Evolutionary conservation across 2,797 vertebrate species (phyloP).

Genomic region (Catamblyrhynchus diadema): DNA sequence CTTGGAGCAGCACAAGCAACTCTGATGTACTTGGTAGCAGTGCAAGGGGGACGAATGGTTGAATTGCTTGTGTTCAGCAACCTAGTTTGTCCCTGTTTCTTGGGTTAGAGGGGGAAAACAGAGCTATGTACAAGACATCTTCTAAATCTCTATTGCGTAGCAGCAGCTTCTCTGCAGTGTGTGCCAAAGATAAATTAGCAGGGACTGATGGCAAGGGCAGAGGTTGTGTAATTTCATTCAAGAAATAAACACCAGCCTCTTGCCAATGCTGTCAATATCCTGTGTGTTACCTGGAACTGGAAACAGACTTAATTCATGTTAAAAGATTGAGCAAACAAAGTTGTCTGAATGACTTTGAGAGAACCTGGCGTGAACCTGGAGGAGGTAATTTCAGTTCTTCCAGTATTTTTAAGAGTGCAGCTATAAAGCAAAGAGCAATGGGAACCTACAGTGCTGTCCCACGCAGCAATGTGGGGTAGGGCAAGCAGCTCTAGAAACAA

Average conservation of each 20-base stretch:
- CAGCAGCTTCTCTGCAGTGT: background rate
- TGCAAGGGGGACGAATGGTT: background rate
- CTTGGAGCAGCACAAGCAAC: background rate
- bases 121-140: background rate
- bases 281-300: background rate
- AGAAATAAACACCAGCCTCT: slow-evolving; percentile 17
- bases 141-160: background rate
- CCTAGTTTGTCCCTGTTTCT: background rate
- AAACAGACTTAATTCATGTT: background rate
- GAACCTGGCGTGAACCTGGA: background rate
- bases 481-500: background rate
- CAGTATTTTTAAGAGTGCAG: background rate
- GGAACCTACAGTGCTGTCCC: background rate
- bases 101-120: background rate
- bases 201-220: background rate
- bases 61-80: background rate
- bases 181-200: background rate
- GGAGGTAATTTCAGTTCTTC: background rate
- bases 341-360: background rate
- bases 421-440: background rate
- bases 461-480: fast-evolving
- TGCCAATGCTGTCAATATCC: background rate
- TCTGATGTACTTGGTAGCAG: background rate
- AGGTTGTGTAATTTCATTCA: background rate
- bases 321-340: background rate